Conservation (phyloP, 2,797 vertebrate species). For the Neopelma chrysocephalum region DNA sequence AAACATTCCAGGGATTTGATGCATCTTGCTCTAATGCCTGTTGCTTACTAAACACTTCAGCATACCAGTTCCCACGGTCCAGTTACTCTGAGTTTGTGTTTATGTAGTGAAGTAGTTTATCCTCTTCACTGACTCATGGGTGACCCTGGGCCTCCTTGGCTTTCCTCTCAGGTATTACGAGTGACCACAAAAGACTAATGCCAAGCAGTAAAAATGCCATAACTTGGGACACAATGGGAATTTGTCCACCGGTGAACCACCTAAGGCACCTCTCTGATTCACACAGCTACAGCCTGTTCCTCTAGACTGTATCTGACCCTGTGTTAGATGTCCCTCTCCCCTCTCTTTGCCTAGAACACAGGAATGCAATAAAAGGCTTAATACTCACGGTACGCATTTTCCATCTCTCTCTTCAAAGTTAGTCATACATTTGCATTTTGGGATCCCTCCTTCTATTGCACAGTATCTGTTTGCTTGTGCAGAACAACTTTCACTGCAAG, state of each 20-base stretch:
- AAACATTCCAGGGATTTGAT: background rate
- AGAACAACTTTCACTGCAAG: background rate
- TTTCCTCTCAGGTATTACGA: background rate
- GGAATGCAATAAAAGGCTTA: background rate
- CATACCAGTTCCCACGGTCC: background rate
- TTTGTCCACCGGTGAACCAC: background rate
- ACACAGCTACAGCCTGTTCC: background rate
- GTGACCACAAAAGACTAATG: background rate
- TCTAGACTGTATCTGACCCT: background rate
- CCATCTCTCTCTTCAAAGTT: fast-evolving
- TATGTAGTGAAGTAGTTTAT: background rate
- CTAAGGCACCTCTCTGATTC: background rate
- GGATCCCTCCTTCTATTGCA: fast-evolving
- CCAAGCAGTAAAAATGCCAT: background rate
- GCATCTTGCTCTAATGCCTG: background rate
- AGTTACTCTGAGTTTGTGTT: background rate
- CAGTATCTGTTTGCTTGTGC: background rate
- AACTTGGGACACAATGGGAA: background rate
- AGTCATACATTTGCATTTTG: background rate
- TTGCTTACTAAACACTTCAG: background rate
- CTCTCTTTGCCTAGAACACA: background rate
- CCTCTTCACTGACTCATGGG: background rate
- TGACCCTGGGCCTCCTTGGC: background rate
- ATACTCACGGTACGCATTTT: slow-evolving; percentile 65
- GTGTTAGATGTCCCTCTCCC: background rate